These are phyloP conservation scores for Pherbina coryleti DNA, from an alignment of 2,888 invertebrate species.

Conservation along the genomic window DNA sequence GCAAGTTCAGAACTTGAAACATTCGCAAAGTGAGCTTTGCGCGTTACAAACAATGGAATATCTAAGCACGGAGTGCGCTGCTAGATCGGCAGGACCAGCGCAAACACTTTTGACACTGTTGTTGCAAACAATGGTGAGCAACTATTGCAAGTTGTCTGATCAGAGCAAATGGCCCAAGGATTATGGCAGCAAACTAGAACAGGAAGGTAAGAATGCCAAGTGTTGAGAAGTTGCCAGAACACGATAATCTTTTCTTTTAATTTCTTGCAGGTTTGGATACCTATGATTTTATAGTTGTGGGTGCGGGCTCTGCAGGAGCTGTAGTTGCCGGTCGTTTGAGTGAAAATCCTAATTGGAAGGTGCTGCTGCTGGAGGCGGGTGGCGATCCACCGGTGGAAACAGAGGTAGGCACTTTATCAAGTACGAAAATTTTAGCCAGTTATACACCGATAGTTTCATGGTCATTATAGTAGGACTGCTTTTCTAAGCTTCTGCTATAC, in stretches of 20 bases:
- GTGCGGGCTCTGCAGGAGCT: slow-evolving; percentile 75
- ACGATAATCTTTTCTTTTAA: not conserved
- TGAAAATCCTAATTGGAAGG: slow-evolving; percentile 81
- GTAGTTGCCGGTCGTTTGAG: slow-evolving; percentile 77
- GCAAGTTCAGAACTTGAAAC: not conserved
- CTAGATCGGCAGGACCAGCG: slow-evolving; percentile 65
- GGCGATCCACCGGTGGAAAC: slow-evolving; percentile 74
- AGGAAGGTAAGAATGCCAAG: slow-evolving; percentile 36
- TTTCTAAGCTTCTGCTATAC: too few relatives aligned
- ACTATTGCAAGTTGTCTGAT: slow-evolving; percentile 74
- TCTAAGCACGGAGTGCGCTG: slow-evolving; percentile 63
- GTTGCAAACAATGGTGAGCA: slow-evolving; percentile 73
- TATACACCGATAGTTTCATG: too few relatives aligned
- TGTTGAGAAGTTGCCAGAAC: not conserved
- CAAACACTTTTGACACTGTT: slow-evolving; percentile 73
- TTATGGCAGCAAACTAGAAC: slow-evolving; percentile 57
- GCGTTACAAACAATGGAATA: slow-evolving; percentile 59
- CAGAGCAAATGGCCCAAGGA: slow-evolving; percentile 74
- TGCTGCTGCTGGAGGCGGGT: slow-evolving; percentile 85
- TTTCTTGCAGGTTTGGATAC: slow-evolving; percentile 49
- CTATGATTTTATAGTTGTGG: slow-evolving; percentile 75
- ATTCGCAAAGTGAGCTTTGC: not conserved
- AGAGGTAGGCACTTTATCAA: slow-evolving; percentile 60
- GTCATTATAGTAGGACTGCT: too few relatives aligned
- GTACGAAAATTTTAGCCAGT: too few relatives aligned